phyloP scores from a whole-genome alignment of 1,140 invertebrate genomes.

The Drosophila neocordata region DNA sequence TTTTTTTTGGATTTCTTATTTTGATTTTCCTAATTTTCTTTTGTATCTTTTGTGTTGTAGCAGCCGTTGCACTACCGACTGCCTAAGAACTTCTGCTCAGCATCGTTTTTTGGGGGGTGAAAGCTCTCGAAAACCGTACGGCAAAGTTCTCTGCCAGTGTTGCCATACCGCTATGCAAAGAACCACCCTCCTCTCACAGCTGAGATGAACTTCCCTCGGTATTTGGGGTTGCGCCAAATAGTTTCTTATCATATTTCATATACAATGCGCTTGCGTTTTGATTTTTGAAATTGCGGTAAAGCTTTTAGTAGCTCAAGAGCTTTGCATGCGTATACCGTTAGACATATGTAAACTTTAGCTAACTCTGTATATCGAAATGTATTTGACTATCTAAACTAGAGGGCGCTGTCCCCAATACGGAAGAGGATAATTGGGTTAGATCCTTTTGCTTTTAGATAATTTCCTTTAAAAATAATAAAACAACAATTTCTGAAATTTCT shows the following conservation, averaged over 20 bases:
- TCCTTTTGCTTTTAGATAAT: background rate
- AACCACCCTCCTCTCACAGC: background rate
- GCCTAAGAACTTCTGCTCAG: constrained; percentile 30
- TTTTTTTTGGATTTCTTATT: background rate
- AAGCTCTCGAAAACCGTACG: constrained; percentile 16
- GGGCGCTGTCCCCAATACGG: no score
- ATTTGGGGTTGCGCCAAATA: no score
- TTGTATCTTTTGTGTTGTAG: constrained; percentile 6
- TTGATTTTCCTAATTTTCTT: constrained; percentile 1
- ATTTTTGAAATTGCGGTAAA: background rate
- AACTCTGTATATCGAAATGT: no score
- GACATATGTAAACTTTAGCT: background rate
- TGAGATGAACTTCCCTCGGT: background rate
- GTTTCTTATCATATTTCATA: background rate
- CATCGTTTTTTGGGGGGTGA: constrained; percentile 46
- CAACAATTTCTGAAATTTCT: background rate
- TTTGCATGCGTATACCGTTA: background rate
- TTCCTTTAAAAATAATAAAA: background rate
- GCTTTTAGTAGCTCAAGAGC: background rate
- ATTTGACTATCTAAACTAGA: no score
- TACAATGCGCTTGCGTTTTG: background rate
- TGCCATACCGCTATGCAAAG: background rate
- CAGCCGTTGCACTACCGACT: constrained; percentile 25
- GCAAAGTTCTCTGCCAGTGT: background rate
- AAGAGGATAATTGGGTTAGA: no score